phyloP scores from a whole-genome alignment of 2,113 vertebrate genomes.

The Picathartes gymnocephalus region DNA sequence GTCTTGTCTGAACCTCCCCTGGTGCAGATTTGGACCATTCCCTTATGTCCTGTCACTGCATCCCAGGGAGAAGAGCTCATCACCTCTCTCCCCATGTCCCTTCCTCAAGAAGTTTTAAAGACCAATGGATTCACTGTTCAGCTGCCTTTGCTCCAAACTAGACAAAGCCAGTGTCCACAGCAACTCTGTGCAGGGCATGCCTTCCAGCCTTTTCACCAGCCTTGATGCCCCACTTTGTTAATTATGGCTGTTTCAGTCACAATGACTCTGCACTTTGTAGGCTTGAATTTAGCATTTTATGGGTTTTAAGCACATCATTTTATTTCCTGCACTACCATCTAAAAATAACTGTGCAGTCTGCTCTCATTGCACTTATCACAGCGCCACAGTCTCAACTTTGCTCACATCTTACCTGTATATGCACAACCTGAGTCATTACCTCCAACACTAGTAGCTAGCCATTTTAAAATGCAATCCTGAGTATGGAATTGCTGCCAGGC shows the following conservation, averaged over 20 bases:
- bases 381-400: background rate
- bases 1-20: background rate
- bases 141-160: background rate
- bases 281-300: background rate
- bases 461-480: background rate
- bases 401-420: background rate
- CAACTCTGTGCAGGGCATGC: rapidly evolving
- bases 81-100: background rate
- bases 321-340: background rate
- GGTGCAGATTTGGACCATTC: background rate
- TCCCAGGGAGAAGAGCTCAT: background rate
- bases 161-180: background rate
- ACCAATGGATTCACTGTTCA: background rate
- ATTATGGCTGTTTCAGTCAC: background rate
- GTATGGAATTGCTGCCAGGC: background rate
- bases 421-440: background rate
- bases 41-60: rapidly evolving
- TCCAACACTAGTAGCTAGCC: background rate
- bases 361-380: background rate
- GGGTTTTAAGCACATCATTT: background rate
- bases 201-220: background rate
- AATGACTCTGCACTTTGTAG: background rate
- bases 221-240: background rate
- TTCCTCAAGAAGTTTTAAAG: background rate
- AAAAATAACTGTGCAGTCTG: background rate